Evolutionary conservation across 2,888 invertebrate genomes (phyloP), one percentile per base, ranked within the genome.

Genomic region (Mythimna lalbum): DNA sequence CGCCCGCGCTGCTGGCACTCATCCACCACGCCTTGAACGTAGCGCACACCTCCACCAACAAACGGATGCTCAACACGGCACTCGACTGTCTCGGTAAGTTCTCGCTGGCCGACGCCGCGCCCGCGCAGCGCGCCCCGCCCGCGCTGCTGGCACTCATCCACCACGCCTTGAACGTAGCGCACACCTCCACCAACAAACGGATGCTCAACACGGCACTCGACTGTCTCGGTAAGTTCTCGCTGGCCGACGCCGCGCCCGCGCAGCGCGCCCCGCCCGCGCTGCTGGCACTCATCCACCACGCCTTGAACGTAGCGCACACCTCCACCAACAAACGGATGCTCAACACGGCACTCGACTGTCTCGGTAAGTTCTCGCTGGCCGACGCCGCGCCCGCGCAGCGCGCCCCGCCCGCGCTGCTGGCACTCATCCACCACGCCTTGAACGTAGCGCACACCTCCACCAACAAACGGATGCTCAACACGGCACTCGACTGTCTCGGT

Each of bases 311-410:
- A n/a, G 91, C 90, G 27, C 85, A 85, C 73, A 73, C 86, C 12
- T 73, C 89, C 21, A 74, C 78, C 31, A 91, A 98, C 76, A 96
- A 97, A 93, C 83, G 90, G 52, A 89, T 98, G 59, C 94, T 98
- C 63, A 97, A 97, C 47, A 97, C 98, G 0, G 97, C 98, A 17
- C 96, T 98, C 60, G 98, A 98, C 87, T 97, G 98, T 64, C 96
- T 98, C 63, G 98, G 98, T 97, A 84, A 87, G 90, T 78, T 27
- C 2, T 1, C 27, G 27, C 27, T 27, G 27, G 27, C 27, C 27
- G 27, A 27, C 27, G 27, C 27, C 27, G 27, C 27, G 27, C 27
- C 27, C 27, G 27, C 27, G 27, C 27, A 27, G 27, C 27, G 27
- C 27, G 27, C 27, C 27, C 27, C 27, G 27, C 27, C 27, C 27